Percentiles rank a stretch among this genome's conserved stretches.
These are phyloP conservation scores for Heterodera schachtii DNA, from an alignment of 1,140 invertebrate genomes.

Conservation along the genomic window DNA sequence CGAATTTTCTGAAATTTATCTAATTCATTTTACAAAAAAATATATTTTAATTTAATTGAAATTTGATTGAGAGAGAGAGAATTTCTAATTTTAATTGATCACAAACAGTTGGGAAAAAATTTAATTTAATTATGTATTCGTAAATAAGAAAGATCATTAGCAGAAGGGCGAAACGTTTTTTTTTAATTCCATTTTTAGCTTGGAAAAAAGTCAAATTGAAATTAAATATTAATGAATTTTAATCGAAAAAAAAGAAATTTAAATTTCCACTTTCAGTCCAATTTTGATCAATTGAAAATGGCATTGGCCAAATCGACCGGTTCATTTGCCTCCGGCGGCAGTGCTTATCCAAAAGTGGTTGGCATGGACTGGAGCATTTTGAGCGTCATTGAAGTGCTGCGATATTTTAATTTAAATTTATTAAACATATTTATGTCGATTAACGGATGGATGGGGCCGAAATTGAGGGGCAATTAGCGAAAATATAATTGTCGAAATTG, in stretches of 20 bases:
- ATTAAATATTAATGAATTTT: neutral
- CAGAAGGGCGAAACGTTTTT: neutral
- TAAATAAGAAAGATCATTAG: no score
- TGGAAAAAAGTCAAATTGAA: no score
- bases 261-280: neutral
- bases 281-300: neutral
- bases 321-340: neutral
- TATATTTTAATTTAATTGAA: no score
- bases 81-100: neutral
- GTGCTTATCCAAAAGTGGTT: conserved; percentile 23
- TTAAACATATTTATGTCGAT: conserved; percentile 1
- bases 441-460: conserved; percentile 23
- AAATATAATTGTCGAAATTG: no score
- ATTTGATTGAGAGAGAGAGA: no score
- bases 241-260: neutral
- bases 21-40: no score
- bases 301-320: neutral
- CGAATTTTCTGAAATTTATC: no score
- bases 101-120: neutral
- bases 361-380: conserved; percentile 41
- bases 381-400: conserved; percentile 34
- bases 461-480: neutral
- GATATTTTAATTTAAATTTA: neutral
- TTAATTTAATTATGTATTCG: no score
- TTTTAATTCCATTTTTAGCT: neutral